A percentile compares a stretch with the other conserved stretches of the same genome.
These are phyloP conservation scores for Intellagama lesueurii DNA, from an alignment of 2,797 vertebrate genomes.

Conservation along the genomic window DNA sequence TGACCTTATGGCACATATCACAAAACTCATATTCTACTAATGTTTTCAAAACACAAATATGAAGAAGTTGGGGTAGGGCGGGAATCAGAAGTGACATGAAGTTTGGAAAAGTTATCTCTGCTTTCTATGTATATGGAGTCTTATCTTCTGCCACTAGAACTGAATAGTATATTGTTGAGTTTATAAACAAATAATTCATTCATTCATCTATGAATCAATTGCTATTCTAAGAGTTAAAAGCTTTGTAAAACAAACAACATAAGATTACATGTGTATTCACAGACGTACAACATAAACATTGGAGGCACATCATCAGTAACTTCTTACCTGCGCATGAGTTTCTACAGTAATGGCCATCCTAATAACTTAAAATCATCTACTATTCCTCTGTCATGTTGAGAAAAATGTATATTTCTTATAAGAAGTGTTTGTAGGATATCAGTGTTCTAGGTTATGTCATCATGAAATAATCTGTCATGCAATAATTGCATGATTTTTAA, in stretches of 20 bases:
- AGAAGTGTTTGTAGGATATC: not conserved
- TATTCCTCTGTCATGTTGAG: not conserved
- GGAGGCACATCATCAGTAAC: not conserved
- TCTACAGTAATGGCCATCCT: not conserved
- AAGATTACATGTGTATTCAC: not conserved
- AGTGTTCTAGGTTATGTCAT: not conserved
- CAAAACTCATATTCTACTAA: no score
- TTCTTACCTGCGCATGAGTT: not conserved
- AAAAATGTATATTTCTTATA: not conserved
- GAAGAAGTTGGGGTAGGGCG: not conserved
- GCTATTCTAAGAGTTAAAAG: not conserved
- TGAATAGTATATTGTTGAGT: not conserved
- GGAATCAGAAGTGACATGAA: not conserved
- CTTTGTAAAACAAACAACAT: not conserved
- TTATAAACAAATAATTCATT: not conserved
- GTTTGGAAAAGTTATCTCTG: not conserved
- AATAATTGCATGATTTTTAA: not conserved
- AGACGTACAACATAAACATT: not conserved
- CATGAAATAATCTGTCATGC: not conserved
- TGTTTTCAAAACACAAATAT: not conserved
- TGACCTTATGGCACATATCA: no score
- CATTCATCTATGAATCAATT: not conserved
- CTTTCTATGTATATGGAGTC: not conserved
- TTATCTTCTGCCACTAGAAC: not conserved
- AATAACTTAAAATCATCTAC: not conserved